These are phyloP conservation scores for Apocrypta bakeri DNA, from an alignment of 1,140 invertebrate species.

Conservation along the genomic window DNA sequence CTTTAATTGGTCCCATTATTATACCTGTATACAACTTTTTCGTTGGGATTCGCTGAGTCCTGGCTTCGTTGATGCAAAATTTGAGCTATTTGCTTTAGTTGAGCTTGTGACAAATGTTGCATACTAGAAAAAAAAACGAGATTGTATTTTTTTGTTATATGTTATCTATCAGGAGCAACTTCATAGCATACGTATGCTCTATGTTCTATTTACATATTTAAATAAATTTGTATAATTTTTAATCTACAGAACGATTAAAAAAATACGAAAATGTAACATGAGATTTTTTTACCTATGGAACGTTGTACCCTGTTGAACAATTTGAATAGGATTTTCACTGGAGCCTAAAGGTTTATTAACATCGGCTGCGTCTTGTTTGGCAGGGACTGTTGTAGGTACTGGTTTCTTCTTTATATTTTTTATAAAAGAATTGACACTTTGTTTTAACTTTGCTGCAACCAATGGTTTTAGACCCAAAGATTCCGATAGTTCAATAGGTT, in stretches of 20 bases:
- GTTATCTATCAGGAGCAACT: conserved; percentile 12
- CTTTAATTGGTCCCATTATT: conserved; percentile 8
- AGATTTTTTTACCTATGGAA: conserved; percentile 67
- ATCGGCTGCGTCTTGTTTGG: conserved; percentile 54
- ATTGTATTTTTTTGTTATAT: conserved; percentile 29
- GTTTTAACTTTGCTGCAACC: conserved; percentile 47
- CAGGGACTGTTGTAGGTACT: conserved; percentile 22
- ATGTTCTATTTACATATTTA: neutral
- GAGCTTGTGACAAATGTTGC: conserved; percentile 77
- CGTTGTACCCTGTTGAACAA: conserved; percentile 78
- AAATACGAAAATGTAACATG: neutral
- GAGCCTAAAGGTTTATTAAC: conserved; percentile 74
- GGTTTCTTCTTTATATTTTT: conserved; percentile 54
- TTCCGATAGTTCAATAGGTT: conserved; percentile 27
- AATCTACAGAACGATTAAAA: neutral
- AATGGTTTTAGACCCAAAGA: conserved; percentile 38
- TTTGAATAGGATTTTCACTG: conserved; percentile 79
- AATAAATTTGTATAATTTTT: neutral
- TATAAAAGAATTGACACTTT: conserved; percentile 51
- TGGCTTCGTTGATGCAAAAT: conserved; percentile 76
- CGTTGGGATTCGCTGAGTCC: conserved; percentile 70
- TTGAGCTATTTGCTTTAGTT: conserved; percentile 79
- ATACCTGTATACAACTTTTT: conserved; percentile 78
- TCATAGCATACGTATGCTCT: conserved; percentile 8
- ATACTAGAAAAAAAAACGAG: conserved; percentile 71